A percentile compares a stretch with the other conserved stretches of the same genome.
Conservation (phyloP, 2,113 vertebrate genomes). For the Nicator chloris region DNA sequence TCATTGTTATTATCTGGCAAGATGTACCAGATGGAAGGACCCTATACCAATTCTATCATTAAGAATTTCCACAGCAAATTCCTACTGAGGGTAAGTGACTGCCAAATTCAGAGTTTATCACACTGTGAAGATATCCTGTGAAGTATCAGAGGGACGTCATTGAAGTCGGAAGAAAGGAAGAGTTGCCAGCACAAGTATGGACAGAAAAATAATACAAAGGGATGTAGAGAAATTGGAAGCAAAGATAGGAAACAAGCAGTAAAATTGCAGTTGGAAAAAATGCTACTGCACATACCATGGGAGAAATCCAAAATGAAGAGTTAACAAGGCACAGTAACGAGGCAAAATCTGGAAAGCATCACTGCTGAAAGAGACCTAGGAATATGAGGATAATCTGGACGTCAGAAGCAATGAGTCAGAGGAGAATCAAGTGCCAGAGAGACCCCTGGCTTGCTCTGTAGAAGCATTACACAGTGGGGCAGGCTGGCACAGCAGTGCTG, state of each 20-base stretch:
- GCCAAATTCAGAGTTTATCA: neutral
- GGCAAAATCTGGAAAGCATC: neutral
- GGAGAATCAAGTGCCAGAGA: neutral
- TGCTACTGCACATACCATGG: neutral
- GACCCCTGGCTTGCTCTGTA: neutral
- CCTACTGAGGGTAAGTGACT: neutral
- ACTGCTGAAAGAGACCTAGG: neutral
- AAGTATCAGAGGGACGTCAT: neutral
- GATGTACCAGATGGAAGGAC: neutral
- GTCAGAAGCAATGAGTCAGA: neutral
- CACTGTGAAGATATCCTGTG: neutral
- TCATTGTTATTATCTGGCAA: neutral
- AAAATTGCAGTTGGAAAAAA: neutral
- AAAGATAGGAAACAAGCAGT: neutral
- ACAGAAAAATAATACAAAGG: neutral
- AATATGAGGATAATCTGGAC: neutral
- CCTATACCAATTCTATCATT: neutral
- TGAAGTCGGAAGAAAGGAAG: neutral
- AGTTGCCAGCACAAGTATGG: neutral
- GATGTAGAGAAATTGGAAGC: neutral
- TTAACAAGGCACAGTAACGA: neutral
- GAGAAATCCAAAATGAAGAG: slow-evolving; percentile 1
- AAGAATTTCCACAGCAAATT: neutral
- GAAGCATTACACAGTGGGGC: neutral
- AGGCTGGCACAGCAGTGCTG: neutral